Evolutionary conservation across 1,140 invertebrate genomes (phyloP).

Genomic region (Lordiphosa stackelbergi): DNA sequence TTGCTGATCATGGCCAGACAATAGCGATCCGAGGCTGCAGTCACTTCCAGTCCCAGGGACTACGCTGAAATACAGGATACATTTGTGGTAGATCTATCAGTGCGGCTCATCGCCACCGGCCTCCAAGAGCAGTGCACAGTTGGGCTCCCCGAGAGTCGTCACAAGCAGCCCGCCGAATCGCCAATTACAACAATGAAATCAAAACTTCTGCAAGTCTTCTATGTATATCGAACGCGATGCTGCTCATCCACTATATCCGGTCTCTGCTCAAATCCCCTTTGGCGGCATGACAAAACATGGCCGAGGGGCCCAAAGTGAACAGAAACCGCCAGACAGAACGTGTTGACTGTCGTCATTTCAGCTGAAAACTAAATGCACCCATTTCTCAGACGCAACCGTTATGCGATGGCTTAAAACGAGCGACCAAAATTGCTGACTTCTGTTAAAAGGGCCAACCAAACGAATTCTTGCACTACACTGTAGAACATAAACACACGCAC

Average conservation of each 20-base stretch:
- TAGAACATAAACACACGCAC: no score
- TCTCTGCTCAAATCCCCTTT: constrained; percentile 80
- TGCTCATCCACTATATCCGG: constrained; percentile 83
- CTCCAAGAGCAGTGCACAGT: constrained; percentile 88
- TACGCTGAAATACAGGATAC: constrained; percentile 85
- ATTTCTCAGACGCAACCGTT: no score
- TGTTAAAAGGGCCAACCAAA: no score
- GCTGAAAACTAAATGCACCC: constrained; percentile 7
- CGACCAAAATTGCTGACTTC: no score
- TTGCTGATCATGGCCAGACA: constrained; percentile 81
- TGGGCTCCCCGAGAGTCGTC: constrained; percentile 83
- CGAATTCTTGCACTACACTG: no score
- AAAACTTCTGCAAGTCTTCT: constrained; percentile 79
- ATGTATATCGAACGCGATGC: constrained; percentile 78
- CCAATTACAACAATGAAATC: constrained; percentile 90
- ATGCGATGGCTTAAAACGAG: no score
- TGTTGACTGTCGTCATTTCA: constrained; percentile 53
- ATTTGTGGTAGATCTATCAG: constrained; percentile 86
- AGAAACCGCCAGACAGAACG: constrained; percentile 79
- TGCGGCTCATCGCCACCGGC: constrained; percentile 87
- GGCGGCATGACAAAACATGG: constrained; percentile 81
- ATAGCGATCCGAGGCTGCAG: constrained; percentile 83
- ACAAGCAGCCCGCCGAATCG: constrained; percentile 88
- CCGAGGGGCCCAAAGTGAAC: constrained; percentile 80
- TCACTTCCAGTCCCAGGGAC: constrained; percentile 88